Percentiles rank a stretch among this genome's conserved stretches.
phyloP scores from a whole-genome alignment of 2,888 invertebrate genomes.

The Baccha elongata region DNA sequence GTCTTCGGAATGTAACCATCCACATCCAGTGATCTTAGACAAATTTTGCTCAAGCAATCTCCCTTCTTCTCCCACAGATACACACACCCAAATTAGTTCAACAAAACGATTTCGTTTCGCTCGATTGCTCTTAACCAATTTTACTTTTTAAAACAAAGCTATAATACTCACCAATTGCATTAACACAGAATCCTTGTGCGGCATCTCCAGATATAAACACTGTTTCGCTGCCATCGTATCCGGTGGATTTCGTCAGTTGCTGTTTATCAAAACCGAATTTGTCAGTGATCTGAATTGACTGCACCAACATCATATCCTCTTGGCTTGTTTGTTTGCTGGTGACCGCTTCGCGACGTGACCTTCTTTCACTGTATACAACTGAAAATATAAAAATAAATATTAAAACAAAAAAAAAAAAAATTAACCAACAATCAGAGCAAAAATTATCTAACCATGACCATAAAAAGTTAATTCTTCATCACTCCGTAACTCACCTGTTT shows the following conservation, averaged over 20 bases:
- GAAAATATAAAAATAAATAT: constrained; percentile 14
- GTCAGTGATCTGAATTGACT: constrained; percentile 95
- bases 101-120: constrained; percentile 57
- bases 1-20: background rate
- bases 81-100: constrained; percentile 29
- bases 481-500: constrained; percentile 78
- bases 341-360: constrained; percentile 77
- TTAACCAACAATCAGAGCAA: constrained; percentile 33
- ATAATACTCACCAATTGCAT: constrained; percentile 81
- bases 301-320: constrained; percentile 93
- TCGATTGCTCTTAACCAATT: constrained; percentile 4
- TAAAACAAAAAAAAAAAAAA: constrained; percentile 22
- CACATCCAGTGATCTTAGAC: constrained; percentile 22
- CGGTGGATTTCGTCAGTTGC: constrained; percentile 83
- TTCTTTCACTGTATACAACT: constrained; percentile 70
- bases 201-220: constrained; percentile 87
- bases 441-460: constrained; percentile 62
- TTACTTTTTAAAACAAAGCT: background rate
- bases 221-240: constrained; percentile 85
- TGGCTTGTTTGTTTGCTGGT: constrained; percentile 81
- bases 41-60: constrained; percentile 12
- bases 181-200: constrained; percentile 82
- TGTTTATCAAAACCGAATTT: constrained; percentile 93
- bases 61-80: background rate
- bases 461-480: constrained; percentile 37